Conservation (phyloP, 1,140 invertebrate species). For the Drosophila paulistorum region DNA sequence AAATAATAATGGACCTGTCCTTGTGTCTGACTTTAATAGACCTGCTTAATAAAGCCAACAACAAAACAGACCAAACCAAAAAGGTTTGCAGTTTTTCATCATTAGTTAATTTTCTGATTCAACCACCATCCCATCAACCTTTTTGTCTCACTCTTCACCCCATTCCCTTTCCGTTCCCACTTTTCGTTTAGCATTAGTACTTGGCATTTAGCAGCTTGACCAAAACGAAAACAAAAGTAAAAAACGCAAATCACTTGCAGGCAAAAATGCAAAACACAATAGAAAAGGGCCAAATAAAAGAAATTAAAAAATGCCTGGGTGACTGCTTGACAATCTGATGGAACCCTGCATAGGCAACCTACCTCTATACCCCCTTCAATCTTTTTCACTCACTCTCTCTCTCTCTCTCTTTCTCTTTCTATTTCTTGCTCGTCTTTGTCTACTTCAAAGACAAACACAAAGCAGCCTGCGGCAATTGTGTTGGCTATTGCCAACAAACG, state of each 20-base stretch:
- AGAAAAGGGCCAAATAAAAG: slow-evolving; percentile 66
- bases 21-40: slow-evolving; percentile 24
- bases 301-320: slow-evolving; percentile 66
- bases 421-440: neutral
- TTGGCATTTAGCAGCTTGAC: slow-evolving; percentile 62
- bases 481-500: slow-evolving; percentile 57
- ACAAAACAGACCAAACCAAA: neutral
- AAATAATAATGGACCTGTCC: slow-evolving; percentile 49
- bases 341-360: slow-evolving; percentile 3
- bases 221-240: slow-evolving; percentile 65
- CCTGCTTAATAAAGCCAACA: neutral
- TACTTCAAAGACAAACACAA: slow-evolving; percentile 46
- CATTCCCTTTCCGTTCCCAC: too few species aligned
- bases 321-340: slow-evolving; percentile 30
- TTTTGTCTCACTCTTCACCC: neutral
- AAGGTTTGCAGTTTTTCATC: slow-evolving; percentile 55
- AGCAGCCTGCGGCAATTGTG: slow-evolving; percentile 46
- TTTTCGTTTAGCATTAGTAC: slow-evolving; percentile 62
- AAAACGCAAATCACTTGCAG: slow-evolving; percentile 69
- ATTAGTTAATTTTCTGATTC: slow-evolving; percentile 69
- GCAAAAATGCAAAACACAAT: slow-evolving; percentile 25
- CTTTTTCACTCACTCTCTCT: neutral
- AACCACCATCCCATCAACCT: slow-evolving; percentile 3
- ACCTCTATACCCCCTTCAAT: neutral
- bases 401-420: neutral